Evolutionary conservation across 2,888 invertebrate genomes (phyloP), one percentile per base, ranked within the genome.

Genomic region (Melanostoma scalare): DNA sequence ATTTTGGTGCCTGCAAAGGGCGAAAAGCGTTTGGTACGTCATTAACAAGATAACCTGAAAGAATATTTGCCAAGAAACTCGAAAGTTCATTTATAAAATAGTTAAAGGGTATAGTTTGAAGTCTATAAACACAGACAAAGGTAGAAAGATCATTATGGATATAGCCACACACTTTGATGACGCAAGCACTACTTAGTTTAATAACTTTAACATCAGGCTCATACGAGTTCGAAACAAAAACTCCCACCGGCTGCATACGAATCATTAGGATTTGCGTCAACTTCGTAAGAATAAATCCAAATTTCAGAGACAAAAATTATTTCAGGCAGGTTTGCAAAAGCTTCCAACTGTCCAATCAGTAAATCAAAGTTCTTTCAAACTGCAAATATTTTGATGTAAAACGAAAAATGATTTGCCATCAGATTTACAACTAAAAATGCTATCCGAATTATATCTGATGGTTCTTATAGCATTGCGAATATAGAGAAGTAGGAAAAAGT

Each of bases 291-390:
- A 42, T 6, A 42, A 6, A 46, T 46, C 46, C 46, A 46, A 10
- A 46, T 46, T 46, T 46, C 46, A 46, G 46, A 46, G 9, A 46
- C n/a, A 46, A 46, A 46, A 10, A 46, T 46, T 9, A 46, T 1
- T 10, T n/a, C 46, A 0, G 10, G 46, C 10, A 10, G n/a, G n/a
- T 20, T 20, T 0, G 1, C 20, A 20, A 20, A 20, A 20, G 20
- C 10, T 46, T 10, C 46, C n/a, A 46, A 20, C 2, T 46, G 6
- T 0, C n/a, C 46, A 6, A 46, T 10, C 46, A 46, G 3, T 3
- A 46, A 46, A 46, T 20, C 20, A 20, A 20, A 20, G 20, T 20
- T 20, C 20, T 20, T 20, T 20, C 20, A 20, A 9, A 6, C 46
- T 10, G 5, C 10, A n/a, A 10, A 46, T 46, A 10, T 46, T 46